Conservation (phyloP, 2,797 vertebrate genomes). For the Ctenosaura bakeri region DNA sequence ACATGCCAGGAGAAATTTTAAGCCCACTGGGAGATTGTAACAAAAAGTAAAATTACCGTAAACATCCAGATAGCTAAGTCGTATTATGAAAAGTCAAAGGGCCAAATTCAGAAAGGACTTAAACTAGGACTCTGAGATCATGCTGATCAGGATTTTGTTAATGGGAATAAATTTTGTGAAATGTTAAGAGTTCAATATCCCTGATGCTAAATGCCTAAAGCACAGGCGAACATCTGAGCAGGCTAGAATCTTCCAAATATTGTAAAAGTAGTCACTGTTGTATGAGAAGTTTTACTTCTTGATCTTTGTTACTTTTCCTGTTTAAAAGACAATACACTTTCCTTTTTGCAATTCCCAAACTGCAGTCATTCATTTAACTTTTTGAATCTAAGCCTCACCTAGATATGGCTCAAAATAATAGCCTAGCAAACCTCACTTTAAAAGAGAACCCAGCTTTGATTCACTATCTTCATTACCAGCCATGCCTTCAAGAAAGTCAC, state of each 20-base stretch:
- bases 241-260: not conserved
- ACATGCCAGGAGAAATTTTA: slow-evolving; percentile 6
- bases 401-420: not conserved
- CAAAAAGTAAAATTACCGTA: slow-evolving; percentile 29
- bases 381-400: not conserved
- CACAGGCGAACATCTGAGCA: not conserved
- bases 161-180: not conserved
- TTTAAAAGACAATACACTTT: not conserved
- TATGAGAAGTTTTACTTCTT: not conserved
- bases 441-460: not conserved
- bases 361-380: not conserved
- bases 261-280: not conserved
- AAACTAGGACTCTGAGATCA: not conserved
- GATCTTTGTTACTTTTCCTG: not conserved
- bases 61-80: not conserved
- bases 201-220: not conserved
- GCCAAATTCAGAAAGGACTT: not conserved
- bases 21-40: not conserved
- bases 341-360: not conserved
- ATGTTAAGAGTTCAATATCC: not conserved
- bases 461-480: not conserved
- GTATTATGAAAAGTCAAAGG: slow-evolving; percentile 40
- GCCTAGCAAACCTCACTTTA: not conserved
- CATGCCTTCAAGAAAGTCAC: not conserved
- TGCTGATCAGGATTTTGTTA: not conserved